phyloP scores from a whole-genome alignment of 2,888 invertebrate species.

The Drosophila macrospina region DNA sequence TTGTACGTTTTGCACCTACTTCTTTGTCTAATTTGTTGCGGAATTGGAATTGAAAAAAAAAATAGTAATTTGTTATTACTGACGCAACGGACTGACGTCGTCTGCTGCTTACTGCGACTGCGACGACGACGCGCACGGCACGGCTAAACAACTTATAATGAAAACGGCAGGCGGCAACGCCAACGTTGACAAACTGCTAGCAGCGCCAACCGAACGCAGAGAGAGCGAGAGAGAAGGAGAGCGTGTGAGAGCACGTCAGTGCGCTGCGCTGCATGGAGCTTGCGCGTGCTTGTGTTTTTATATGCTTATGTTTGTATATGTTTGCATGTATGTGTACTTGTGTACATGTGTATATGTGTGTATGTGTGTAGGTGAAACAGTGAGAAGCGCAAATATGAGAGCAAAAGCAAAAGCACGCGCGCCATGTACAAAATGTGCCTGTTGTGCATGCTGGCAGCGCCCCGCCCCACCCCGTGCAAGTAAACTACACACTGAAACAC shows the following conservation, averaged over 20 bases:
- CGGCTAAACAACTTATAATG: conserved; percentile 73
- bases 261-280: conserved; percentile 40
- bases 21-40: conserved; percentile 41
- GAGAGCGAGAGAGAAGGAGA: conserved; percentile 4
- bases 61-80: conserved; percentile 55
- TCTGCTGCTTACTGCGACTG: conserved; percentile 67
- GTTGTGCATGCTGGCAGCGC: conserved; percentile 60
- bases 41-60: conserved; percentile 41
- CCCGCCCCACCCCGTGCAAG: conserved; percentile 37
- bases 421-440: conserved; percentile 56
- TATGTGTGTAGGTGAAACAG: conserved; percentile 54
- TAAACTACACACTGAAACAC: conserved; percentile 11
- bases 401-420: conserved; percentile 72
- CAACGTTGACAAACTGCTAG: conserved; percentile 63
- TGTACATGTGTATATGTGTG: conserved; percentile 15
- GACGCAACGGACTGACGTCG: conserved; percentile 74
- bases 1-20: conserved; percentile 54
- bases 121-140: conserved; percentile 75
- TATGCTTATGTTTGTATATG: conserved; percentile 7
- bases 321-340: background rate
- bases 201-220: conserved; percentile 33
- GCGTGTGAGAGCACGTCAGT: conserved; percentile 2
- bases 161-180: conserved; percentile 52
- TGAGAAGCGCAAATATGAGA: conserved; percentile 46
- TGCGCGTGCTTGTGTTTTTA: conserved; percentile 44